Evolutionary conservation across 1,140 invertebrate species (phyloP).

Genomic region (Polyergus mexicanus): DNA sequence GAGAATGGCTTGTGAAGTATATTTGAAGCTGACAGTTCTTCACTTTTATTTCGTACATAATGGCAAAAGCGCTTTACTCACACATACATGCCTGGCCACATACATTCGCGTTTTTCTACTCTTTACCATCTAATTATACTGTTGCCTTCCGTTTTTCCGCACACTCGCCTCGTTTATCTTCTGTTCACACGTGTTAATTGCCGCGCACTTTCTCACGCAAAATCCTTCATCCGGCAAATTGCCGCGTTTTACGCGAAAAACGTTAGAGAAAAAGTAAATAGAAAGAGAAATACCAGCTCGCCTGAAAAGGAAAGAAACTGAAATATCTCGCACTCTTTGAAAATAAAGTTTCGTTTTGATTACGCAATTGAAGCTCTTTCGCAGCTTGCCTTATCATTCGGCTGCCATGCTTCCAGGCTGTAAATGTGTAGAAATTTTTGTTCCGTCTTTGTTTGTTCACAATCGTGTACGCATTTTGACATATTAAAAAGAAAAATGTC

Average conservation of each 20-base stretch:
- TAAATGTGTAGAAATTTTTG: constrained; percentile 71
- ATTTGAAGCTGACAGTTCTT: constrained; percentile 76
- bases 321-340: constrained; percentile 61
- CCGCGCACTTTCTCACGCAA: constrained; percentile 51
- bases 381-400: constrained; percentile 70
- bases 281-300: constrained; percentile 16
- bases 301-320: not conserved
- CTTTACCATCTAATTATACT: constrained; percentile 53
- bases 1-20: constrained; percentile 82
- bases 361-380: constrained; percentile 53
- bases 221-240: constrained; percentile 22
- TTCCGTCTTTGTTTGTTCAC: constrained; percentile 58
- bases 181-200: constrained; percentile 55
- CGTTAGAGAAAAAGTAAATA: constrained; percentile 9
- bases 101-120: constrained; percentile 60
- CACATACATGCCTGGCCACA: constrained; percentile 43
- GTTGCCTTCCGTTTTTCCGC: constrained; percentile 42
- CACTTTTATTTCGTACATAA: constrained; percentile 77
- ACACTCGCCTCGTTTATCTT: constrained; percentile 61
- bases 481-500: not conserved
- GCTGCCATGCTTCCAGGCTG: constrained; percentile 75
- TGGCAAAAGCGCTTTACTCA: constrained; percentile 80
- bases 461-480: constrained; percentile 40
- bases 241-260: constrained; percentile 35
- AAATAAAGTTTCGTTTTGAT: constrained; percentile 28